These are phyloP conservation scores for Epinephelus fuscoguttatus DNA, from an alignment of 2,113 vertebrate genomes.

Conservation along the genomic window DNA sequence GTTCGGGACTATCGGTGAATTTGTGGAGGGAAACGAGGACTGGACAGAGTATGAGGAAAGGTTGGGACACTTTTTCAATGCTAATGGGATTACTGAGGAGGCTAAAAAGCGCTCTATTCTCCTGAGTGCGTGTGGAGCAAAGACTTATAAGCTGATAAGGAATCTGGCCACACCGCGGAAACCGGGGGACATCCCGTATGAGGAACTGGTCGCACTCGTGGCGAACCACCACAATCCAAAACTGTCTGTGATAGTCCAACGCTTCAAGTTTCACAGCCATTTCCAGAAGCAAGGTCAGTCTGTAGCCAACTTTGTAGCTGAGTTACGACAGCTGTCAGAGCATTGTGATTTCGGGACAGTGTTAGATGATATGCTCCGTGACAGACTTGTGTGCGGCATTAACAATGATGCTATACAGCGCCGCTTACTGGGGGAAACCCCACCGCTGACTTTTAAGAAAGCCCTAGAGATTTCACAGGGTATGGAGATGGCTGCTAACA, in stretches of 20 bases:
- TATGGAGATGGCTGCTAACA: conserved; percentile 10
- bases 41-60: neutral
- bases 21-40: conserved; percentile 2
- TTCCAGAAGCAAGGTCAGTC: conserved; percentile 20
- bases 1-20: neutral
- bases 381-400: neutral
- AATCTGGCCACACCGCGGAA: neutral
- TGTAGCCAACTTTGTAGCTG: conserved; percentile 3
- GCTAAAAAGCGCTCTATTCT: conserved; percentile 10
- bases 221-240: neutral
- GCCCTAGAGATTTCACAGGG: neutral
- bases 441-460: neutral
- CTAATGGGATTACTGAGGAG: neutral
- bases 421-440: neutral
- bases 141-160: conserved; percentile 34
- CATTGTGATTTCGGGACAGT: conserved; percentile 7
- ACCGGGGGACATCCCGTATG: neutral
- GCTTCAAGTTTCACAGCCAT: conserved; percentile 26
- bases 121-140: conserved; percentile 25
- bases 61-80: conserved; percentile 16
- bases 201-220: neutral
- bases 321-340: conserved; percentile 3
- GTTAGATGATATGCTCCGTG: conserved; percentile 5
- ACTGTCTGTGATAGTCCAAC: neutral
- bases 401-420: neutral